phyloP scores from a whole-genome alignment of 1,140 invertebrate genomes.

The Alviniconcha marisindica region DNA sequence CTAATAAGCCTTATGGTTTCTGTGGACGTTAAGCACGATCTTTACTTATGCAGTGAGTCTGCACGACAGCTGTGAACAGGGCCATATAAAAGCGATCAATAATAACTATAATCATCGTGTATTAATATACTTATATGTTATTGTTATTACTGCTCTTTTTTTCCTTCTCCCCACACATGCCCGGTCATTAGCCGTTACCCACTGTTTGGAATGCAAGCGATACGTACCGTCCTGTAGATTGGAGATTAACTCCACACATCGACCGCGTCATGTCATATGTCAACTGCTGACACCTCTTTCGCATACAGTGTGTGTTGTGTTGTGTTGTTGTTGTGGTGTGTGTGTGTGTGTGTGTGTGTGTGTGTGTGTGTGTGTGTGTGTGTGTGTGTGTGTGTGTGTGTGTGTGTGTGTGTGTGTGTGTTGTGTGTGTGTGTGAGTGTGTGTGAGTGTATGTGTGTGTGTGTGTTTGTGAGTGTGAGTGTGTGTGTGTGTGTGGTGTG shows the following conservation, averaged over 20 bases:
- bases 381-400: background rate
- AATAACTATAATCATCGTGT: too few relatives aligned
- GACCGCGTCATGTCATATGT: too few relatives aligned
- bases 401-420: background rate
- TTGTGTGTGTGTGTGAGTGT: background rate
- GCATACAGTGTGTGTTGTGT: too few relatives aligned
- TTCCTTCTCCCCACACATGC: background rate
- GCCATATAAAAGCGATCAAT: too few relatives aligned
- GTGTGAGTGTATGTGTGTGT: background rate
- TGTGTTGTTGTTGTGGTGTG: background rate
- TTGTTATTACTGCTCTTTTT: background rate
- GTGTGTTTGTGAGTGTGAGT: background rate
- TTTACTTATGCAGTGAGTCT: too few relatives aligned
- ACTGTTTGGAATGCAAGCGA: background rate
- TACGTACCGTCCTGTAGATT: too few relatives aligned
- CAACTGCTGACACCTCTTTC: too few relatives aligned
- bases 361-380: background rate
- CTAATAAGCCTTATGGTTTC: too few relatives aligned
- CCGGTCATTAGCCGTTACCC: background rate
- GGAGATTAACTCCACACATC: too few relatives aligned
- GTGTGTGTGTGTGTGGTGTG: background rate
- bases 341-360: background rate
- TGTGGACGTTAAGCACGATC: too few relatives aligned
- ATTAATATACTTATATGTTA: too few relatives aligned
- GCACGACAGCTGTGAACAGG: too few relatives aligned